Conservation (phyloP, 2,113 vertebrate species). For the Crotophaga sulcirostris region DNA sequence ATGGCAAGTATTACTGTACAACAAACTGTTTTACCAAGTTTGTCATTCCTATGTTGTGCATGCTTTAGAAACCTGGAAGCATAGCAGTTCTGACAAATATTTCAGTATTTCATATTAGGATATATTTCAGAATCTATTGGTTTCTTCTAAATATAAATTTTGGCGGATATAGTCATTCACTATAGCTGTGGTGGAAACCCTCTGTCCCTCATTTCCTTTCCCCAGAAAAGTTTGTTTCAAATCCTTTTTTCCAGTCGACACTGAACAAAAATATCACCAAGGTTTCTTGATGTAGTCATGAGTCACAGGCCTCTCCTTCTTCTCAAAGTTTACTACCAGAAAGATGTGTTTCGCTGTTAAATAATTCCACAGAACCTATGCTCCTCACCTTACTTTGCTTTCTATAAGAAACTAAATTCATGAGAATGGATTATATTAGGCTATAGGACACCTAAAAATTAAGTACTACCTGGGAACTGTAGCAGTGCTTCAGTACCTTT, state of each 20-base stretch:
- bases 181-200: background rate
- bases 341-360: background rate
- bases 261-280: background rate
- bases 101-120: background rate
- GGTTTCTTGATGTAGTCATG: background rate
- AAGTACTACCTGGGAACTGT: background rate
- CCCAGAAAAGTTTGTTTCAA: background rate
- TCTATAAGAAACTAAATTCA: background rate
- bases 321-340: background rate
- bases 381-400: background rate
- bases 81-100: background rate
- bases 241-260: background rate
- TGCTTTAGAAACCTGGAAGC: background rate
- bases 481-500: background rate
- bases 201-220: accelerated
- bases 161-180: background rate
- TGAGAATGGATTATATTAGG: background rate
- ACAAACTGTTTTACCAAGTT: background rate
- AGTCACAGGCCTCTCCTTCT: background rate
- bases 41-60: background rate
- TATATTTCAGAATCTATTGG: background rate
- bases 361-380: background rate
- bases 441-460: background rate
- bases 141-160: background rate
- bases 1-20: background rate